A percentile compares a stretch with the other conserved stretches of the same genome.
phyloP scores from a whole-genome alignment of 37 sponge, comb jelly and placozoan species.

The Crambe crambe region DNA sequence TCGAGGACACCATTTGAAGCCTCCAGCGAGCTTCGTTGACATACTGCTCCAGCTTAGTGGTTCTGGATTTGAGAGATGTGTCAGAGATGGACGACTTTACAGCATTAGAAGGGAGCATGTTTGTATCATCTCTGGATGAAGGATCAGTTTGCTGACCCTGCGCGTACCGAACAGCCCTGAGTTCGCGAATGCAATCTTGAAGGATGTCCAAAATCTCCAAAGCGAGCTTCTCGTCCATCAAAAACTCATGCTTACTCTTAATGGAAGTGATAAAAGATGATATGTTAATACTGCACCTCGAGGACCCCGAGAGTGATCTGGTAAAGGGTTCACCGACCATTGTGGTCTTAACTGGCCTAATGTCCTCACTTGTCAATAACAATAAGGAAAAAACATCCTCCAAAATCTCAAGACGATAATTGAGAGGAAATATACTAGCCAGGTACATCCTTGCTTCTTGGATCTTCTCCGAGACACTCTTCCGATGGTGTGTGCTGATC shows the following conservation, averaged over 20 bases:
- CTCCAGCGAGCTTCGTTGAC: slow-evolving; percentile 94
- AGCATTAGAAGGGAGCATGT: neutral
- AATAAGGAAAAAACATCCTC: slow-evolving; percentile 93
- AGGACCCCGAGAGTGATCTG: neutral
- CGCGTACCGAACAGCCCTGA: slow-evolving; percentile 46
- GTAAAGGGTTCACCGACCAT: neutral
- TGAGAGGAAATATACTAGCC: slow-evolving; percentile 59
- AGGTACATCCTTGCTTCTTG: slow-evolving; percentile 73
- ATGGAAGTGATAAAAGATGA: slow-evolving; percentile 32
- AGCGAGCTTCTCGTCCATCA: slow-evolving; percentile 46
- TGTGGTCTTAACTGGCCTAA: neutral
- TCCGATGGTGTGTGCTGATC: neutral
- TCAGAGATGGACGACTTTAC: slow-evolving; percentile 56
- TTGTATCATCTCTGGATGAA: neutral
- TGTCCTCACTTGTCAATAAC: slow-evolving; percentile 75
- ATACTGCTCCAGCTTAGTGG: slow-evolving; percentile 70
- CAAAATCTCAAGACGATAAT: slow-evolving; percentile 86
- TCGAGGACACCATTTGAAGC: slow-evolving; percentile 75
- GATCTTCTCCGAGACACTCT: slow-evolving; percentile 27
- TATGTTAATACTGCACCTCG: neutral
- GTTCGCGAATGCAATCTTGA: slow-evolving; percentile 60
- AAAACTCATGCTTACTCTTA: slow-evolving; percentile 49
- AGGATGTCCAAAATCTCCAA: slow-evolving; percentile 59
- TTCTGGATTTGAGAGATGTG: slow-evolving; percentile 58
- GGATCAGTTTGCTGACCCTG: slow-evolving; percentile 24